Percentiles rank a stretch among this genome's conserved stretches.
phyloP scores from a whole-genome alignment of 2,113 vertebrate genomes.

The Addax nasomaculatus region DNA sequence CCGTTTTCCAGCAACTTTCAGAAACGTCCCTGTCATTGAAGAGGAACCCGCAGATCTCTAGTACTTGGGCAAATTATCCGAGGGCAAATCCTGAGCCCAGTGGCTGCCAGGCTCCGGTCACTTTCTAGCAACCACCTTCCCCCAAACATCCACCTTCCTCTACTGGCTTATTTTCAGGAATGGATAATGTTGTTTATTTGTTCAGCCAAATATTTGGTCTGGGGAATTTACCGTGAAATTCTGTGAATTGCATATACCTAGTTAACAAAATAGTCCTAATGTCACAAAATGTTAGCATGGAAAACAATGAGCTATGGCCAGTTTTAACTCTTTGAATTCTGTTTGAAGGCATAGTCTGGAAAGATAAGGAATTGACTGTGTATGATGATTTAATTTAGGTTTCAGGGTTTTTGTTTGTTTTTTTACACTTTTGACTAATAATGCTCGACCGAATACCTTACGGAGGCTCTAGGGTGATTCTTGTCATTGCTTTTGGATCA shows the following conservation, averaged over 20 bases:
- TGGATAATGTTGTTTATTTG: slow-evolving; percentile 75
- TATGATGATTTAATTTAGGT: not conserved
- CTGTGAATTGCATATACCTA: slow-evolving; percentile 74
- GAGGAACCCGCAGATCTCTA: not conserved
- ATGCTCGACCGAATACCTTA: not conserved
- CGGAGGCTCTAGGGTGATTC: not conserved
- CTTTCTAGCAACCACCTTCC: slow-evolving; percentile 55
- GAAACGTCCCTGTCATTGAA: slow-evolving; percentile 30
- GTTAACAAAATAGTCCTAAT: slow-evolving; percentile 65
- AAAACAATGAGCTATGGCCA: slow-evolving; percentile 15
- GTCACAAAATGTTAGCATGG: slow-evolving; percentile 53
- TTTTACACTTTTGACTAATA: not conserved
- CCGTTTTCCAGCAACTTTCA: slow-evolving; percentile 53
- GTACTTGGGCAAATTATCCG: not conserved
- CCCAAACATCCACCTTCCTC: not conserved
- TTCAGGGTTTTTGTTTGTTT: not conserved
- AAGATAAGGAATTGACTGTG: not conserved
- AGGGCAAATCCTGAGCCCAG: not conserved
- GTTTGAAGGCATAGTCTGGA: not conserved
- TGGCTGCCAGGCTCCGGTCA: slow-evolving; percentile 39
- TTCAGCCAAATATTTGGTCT: slow-evolving; percentile 76
- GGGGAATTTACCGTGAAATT: slow-evolving; percentile 76
- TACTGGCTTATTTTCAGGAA: slow-evolving; percentile 69
- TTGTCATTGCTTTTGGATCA: not conserved
- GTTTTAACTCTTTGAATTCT: slow-evolving; percentile 56